Evolutionary conservation across 2,888 invertebrate genomes (phyloP).

Genomic region (Suillia variegata): DNA sequence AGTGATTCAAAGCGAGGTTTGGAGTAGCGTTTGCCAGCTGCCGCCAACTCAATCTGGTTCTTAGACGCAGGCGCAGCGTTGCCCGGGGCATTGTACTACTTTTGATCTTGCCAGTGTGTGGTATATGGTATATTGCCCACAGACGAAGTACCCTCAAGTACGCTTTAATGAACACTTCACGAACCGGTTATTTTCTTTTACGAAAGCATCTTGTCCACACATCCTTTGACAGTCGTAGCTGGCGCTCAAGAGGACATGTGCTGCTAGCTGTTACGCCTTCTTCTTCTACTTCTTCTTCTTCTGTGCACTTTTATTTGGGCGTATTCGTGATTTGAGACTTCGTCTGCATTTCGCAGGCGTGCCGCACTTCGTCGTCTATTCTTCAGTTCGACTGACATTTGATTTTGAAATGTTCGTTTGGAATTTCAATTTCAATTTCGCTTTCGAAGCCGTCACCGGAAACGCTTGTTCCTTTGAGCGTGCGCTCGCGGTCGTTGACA

Average conservation of each 20-base stretch:
- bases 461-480: conserved; percentile 49
- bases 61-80: conserved; percentile 27
- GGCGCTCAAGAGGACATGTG: conserved; percentile 7
- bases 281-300: too few relatives aligned
- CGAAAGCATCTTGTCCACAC: background rate
- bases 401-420: conserved; percentile 24
- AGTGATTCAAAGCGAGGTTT: background rate
- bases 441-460: conserved; percentile 47
- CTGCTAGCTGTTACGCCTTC: too few relatives aligned
- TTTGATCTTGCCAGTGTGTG: background rate
- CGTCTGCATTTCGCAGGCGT: conserved; percentile 19
- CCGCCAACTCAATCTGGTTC: background rate
- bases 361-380: conserved; percentile 9
- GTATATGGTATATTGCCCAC: background rate
- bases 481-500: conserved; percentile 45
- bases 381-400: conserved; percentile 42
- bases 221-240: too few relatives aligned
- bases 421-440: conserved; percentile 45
- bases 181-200: background rate
- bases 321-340: conserved; percentile 31
- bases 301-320: conserved; percentile 14
- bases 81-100: conserved; percentile 35
- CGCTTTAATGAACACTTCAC: too few relatives aligned
- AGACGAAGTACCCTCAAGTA: too few relatives aligned
- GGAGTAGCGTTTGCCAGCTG: conserved; percentile 26